A percentile compares a stretch with the other conserved stretches of the same genome.
phyloP scores from a whole-genome alignment of 2,113 vertebrate species.

The Sceloporus tristichus region DNA sequence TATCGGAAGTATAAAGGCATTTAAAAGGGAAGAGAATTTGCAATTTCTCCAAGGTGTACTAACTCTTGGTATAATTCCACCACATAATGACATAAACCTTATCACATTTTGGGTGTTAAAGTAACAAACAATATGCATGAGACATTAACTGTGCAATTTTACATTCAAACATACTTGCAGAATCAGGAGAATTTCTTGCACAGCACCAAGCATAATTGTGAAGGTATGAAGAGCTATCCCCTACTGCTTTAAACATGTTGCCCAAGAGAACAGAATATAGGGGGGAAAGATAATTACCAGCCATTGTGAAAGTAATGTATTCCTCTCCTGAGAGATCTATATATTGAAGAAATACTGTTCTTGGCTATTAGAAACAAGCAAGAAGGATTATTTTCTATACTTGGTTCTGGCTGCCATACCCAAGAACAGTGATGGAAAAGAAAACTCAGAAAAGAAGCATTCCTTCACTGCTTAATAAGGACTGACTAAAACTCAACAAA shows the following conservation, averaged over 20 bases:
- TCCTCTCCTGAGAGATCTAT: background rate
- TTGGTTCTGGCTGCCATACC: background rate
- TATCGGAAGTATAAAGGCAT: background rate
- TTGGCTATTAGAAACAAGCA: background rate
- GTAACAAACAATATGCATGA: background rate
- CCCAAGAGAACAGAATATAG: background rate
- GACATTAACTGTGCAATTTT: background rate
- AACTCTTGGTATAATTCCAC: background rate
- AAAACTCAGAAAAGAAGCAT: background rate
- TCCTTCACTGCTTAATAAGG: background rate
- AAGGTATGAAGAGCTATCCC: background rate
- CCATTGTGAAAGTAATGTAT: slow-evolving; percentile 2
- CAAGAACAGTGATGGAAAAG: background rate
- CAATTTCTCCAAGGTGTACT: background rate
- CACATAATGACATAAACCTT: background rate
- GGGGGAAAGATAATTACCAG: background rate
- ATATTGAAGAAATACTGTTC: background rate
- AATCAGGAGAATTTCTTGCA: slow-evolving; percentile 3
- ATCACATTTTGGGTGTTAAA: background rate
- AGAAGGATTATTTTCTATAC: background rate
- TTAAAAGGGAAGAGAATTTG: background rate
- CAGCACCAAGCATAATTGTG: background rate
- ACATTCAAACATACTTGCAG: background rate
- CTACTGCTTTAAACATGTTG: background rate
- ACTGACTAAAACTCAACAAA: background rate